Base-by-base conservation (phyloP, 1,140 invertebrate genomes). In the Drosophila ficusphila region DNA sequence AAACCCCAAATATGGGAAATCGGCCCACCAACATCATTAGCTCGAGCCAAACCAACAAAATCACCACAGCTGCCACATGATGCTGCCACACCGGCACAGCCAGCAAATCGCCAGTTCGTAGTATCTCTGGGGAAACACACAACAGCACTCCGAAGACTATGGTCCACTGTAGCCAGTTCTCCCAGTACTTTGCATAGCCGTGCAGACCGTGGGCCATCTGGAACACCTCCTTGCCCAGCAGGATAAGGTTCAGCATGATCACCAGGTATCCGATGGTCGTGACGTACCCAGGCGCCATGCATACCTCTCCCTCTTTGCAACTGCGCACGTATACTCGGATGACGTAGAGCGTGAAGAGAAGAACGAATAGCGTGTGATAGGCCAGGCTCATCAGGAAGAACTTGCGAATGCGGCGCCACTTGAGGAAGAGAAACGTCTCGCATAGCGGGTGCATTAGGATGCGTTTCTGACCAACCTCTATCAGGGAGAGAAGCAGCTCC, bases 1-100 rank as follows among this genome's bases (percentile, higher is more conserved):
- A 97, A 2, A 97, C 92, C 0, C 96, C 96, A 82, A 97, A 96
- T 72, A 96, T 95, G 39, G 96, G 96, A 92, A 97, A 97, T 49
- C 96, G 92, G 8, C 96, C 96, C 7, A 97, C 95, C 21, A 97
- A 94, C 92, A 97, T 95, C 94, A 97, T 96, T 4, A 97, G 90
- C 78, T 97, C 95, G 11, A 96, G 79, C 96, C 96, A 97, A 9
- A 95, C 94, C 4, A 96, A 91, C 25, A 97, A 94, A 75, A 97
- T 95, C 0, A 95, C 95, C 33, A 96, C 91, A 0, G 96, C 96
- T 0, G 95, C 96, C 0, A 96, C 92, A 76, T 97, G 96, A 90
- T 96, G 94, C 74, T 97, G 95, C 96, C 96, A 97, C 34, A 90
- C 79, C 0, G 86, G 70, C 72, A 93, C 72, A 57, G 72, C 54